Evolutionary conservation across 2,113 vertebrate genomes (phyloP), one percentile per base, ranked within the genome.

Genomic region (Perca schrenkii): DNA sequence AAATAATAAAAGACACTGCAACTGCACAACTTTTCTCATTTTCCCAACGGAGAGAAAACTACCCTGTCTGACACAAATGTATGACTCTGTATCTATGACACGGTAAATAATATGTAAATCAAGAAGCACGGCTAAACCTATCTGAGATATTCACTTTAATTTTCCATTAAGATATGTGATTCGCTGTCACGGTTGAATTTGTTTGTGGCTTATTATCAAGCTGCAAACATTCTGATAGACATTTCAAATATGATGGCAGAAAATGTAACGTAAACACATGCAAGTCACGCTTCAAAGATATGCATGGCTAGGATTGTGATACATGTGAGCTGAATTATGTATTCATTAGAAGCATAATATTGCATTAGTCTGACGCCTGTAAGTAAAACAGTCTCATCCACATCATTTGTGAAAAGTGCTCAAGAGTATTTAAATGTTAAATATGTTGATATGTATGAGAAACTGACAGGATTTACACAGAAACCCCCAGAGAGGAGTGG

Each of bases 181-280:
- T 82, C 60, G 63, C 47, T 71, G 11, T 36, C 72, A 80, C 71
- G 80, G 43, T 36, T 56, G 17, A 17, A 31, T 76, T 7, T 16
- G 22, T 66, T 69, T 64, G 7, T 47, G 25, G 50, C 57, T 70
- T 22, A 54, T 82, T 75, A 75, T 85, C 54, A 50, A 66, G 53
- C 58, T 75, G 70, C 65, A 74, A 67, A 75, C 69, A 78, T 15
- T 61, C 75, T 52, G 22, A 58, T 43, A 65, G 22, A 25, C 66
- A 40, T 56, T 74, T 61, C 12, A 65, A 65, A 57, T 49, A 31
- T 57, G 58, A 76, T 5, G 65, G 52, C 52, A 73, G 56, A 25
- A 65, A 64, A 63, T 64, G 4, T 61, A 58, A 68, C 1, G 7
- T 47, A 16, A 67, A 75, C 40, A 28, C 19, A 19, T 31, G 28